Evolutionary conservation across 2,888 invertebrate genomes (phyloP).

Genomic region (Spicauda simplicius): DNA sequence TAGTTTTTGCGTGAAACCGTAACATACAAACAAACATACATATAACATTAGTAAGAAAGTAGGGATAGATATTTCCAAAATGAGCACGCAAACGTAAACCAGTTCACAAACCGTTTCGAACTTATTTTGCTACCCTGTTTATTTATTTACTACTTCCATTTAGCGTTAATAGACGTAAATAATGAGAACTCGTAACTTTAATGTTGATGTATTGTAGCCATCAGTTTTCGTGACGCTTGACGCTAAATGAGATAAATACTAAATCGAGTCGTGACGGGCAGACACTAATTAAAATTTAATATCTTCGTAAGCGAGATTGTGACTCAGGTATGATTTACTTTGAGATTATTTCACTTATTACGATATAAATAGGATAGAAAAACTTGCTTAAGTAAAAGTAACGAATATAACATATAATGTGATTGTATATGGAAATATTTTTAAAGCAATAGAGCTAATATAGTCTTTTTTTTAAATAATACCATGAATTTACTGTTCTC

Average conservation of each 20-base stretch:
- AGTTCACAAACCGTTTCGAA: neutral
- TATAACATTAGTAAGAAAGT: no score
- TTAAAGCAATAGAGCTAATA: no score
- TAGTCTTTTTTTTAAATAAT: no score
- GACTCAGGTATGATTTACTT: slow-evolving; percentile 1
- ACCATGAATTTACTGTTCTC: no score
- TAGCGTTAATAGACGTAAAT: slow-evolving; percentile 30
- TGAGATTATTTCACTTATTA: neutral
- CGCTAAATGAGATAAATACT: slow-evolving; percentile 32
- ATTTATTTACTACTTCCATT: slow-evolving; percentile 27
- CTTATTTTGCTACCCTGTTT: slow-evolving; percentile 4
- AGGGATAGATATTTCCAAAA: no score
- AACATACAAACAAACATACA: no score
- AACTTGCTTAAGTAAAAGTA: neutral
- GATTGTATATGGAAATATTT: no score
- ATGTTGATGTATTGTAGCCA: slow-evolving; percentile 35
- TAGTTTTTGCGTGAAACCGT: no score
- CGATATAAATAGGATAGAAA: neutral
- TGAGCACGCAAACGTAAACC: neutral
- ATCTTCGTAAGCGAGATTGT: slow-evolving; percentile 3
- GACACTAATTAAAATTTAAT: slow-evolving; percentile 33
- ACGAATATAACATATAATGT: no score
- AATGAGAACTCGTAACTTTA: slow-evolving; percentile 33
- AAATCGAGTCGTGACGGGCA: slow-evolving; percentile 31
- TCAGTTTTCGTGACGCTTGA: slow-evolving; percentile 34